These are phyloP conservation scores for Dermatophagoides farinae DNA, from an alignment of 1,140 invertebrate species.

Conservation along the genomic window DNA sequence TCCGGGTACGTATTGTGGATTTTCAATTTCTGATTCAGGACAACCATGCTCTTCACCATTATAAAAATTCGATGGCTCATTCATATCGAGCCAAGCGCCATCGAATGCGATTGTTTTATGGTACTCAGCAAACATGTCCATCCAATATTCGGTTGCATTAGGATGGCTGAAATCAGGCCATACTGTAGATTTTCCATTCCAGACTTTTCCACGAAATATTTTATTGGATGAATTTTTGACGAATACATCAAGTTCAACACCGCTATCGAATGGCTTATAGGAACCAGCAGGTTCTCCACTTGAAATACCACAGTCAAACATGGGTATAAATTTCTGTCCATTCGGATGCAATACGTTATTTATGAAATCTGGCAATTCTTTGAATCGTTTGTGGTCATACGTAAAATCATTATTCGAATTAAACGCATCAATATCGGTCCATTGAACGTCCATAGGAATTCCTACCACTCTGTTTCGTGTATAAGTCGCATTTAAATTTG, in stretches of 20 bases:
- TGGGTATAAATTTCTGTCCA: slow-evolving; percentile 25
- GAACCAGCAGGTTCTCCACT: slow-evolving; percentile 16
- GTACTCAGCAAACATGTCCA: slow-evolving; percentile 24
- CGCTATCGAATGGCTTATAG: slow-evolving; percentile 23
- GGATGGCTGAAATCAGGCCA: background rate
- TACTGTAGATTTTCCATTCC: slow-evolving; percentile 17
- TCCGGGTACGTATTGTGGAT: background rate
- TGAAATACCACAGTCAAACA: slow-evolving; percentile 24
- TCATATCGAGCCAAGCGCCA: slow-evolving; percentile 17
- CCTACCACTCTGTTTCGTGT: slow-evolving; percentile 23
- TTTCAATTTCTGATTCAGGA: background rate
- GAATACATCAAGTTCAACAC: slow-evolving; percentile 18
- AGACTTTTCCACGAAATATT: slow-evolving; percentile 16
- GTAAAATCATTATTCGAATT: slow-evolving; percentile 27
- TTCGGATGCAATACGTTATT: slow-evolving; percentile 23
- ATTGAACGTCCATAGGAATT: slow-evolving; percentile 26
- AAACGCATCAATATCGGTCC: slow-evolving; percentile 31
- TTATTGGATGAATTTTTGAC: slow-evolving; percentile 21
- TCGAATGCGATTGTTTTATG: slow-evolving; percentile 23
- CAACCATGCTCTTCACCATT: background rate
- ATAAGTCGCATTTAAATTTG: slow-evolving; percentile 34
- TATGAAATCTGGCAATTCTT: slow-evolving; percentile 25
- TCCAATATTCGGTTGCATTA: slow-evolving; percentile 22
- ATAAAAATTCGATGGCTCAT: slow-evolving; percentile 14
- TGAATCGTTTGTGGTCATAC: slow-evolving; percentile 23